phyloP scores from a whole-genome alignment of 1,140 invertebrate genomes.

The Ephestia elutella region DNA sequence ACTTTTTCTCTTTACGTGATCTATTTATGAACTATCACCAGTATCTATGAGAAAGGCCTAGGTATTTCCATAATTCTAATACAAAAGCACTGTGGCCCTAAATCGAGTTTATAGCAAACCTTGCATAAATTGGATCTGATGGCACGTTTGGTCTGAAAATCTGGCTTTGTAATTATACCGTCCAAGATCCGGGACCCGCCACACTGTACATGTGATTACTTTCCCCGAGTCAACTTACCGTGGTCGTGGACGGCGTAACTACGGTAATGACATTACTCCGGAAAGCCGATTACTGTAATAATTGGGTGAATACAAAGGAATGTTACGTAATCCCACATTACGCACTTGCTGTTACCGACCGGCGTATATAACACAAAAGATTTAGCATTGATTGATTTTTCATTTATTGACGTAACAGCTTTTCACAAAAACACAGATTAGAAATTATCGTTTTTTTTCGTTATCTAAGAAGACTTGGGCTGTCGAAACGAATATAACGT shows the following conservation, averaged over 20 bases:
- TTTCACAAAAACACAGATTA: too few species aligned
- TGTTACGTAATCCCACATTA: slow-evolving; percentile 18
- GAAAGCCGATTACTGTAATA: slow-evolving; percentile 35
- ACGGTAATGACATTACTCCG: slow-evolving; percentile 33
- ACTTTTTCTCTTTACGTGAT: too few species aligned
- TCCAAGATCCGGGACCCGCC: neutral
- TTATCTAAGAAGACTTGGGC: too few species aligned
- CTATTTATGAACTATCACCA: too few species aligned
- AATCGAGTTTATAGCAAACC: neutral
- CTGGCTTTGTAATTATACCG: neutral
- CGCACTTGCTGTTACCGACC: neutral
- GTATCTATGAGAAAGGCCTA: too few species aligned
- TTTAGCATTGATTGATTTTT: too few species aligned
- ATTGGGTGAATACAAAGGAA: slow-evolving; percentile 28
- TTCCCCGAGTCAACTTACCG: neutral
- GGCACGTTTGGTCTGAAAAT: neutral
- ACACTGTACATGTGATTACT: neutral
- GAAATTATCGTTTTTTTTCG: too few species aligned
- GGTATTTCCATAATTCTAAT: too few species aligned
- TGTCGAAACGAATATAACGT: too few species aligned
- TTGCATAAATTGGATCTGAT: neutral
- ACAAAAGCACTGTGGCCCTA: too few species aligned
- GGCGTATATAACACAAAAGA: too few species aligned
- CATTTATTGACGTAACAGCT: too few species aligned
- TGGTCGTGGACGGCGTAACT: slow-evolving; percentile 12